A percentile compares a stretch with the other conserved stretches of the same genome.
phyloP scores from a whole-genome alignment of 2,888 invertebrate genomes.

The Phalera bucephala region DNA sequence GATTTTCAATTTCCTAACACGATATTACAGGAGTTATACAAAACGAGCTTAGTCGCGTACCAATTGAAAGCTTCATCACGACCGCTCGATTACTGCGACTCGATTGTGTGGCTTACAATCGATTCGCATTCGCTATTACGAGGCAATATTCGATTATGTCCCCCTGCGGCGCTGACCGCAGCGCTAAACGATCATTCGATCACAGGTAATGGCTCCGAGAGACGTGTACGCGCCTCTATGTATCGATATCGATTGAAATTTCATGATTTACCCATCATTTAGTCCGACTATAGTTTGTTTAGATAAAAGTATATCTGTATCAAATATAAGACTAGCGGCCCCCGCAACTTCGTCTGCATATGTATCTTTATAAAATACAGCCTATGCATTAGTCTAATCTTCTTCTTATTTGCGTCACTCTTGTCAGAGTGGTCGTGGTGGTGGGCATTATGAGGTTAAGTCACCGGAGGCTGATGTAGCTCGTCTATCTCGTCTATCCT shows the following conservation, averaged over 20 bases:
- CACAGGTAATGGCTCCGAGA: conserved; percentile 29
- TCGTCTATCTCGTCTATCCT: too few species aligned
- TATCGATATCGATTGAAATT: conserved; percentile 7
- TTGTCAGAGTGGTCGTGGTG: too few species aligned
- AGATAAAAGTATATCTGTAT: too few species aligned
- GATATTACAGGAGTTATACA: conserved; percentile 5
- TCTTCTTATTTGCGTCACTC: too few species aligned
- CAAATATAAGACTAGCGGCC: too few species aligned
- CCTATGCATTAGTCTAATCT: too few species aligned
- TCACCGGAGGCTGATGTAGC: too few species aligned
- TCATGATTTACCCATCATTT: neutral
- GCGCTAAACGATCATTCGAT: conserved; percentile 38
- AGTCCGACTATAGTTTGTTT: too few species aligned
- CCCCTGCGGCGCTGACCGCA: conserved; percentile 38
- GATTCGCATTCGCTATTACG: conserved; percentile 63
- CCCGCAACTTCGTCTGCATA: too few species aligned
- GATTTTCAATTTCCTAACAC: too few species aligned
- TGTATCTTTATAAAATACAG: too few species aligned
- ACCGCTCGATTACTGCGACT: conserved; percentile 41
- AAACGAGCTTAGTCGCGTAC: conserved; percentile 24
- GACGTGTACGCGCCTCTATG: conserved; percentile 5
- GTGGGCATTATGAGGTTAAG: too few species aligned
- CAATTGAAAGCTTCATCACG: conserved; percentile 35
- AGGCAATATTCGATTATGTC: conserved; percentile 61
- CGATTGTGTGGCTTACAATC: conserved; percentile 61